Conservation (phyloP, 2,888 invertebrate genomes). For the Agonopterix subpropinquella region DNA sequence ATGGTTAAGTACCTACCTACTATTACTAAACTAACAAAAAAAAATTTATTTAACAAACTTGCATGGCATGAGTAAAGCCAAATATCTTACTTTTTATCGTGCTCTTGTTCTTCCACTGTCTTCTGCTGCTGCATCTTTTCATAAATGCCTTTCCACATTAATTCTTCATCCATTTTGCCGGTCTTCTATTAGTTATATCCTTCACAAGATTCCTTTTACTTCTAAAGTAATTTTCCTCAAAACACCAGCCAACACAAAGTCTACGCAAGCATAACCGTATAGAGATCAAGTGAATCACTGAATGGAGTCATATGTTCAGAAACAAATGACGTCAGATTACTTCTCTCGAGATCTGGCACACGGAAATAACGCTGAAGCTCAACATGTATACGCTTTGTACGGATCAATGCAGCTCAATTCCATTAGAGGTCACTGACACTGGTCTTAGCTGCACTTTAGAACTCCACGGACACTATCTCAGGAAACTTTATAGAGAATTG, state of each 20-base stretch:
- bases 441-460: conserved; percentile 3
- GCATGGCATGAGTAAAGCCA: no score
- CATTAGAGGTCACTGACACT: conserved; percentile 42
- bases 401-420: conserved; percentile 15
- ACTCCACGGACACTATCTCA: conserved; percentile 9
- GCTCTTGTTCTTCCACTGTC: conserved; percentile 77
- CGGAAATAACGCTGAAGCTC: conserved; percentile 31
- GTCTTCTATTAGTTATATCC: neutral
- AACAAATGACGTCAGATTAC: conserved; percentile 59
- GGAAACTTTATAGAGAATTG: neutral
- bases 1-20: no score
- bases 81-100: conserved; percentile 78
- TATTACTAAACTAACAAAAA: no score
- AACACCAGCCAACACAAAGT: neutral
- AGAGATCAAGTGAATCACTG: conserved; percentile 46
- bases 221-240: neutral
- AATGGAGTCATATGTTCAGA: conserved; percentile 52
- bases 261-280: conserved; percentile 1
- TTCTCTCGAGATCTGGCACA: conserved; percentile 27
- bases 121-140: conserved; percentile 79
- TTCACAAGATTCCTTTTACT: neutral
- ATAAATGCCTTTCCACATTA: conserved; percentile 86
- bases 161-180: conserved; percentile 78
- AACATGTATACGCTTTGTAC: conserved; percentile 1
- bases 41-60: no score